Evolutionary conservation across 2,113 vertebrate genomes (phyloP), one percentile per base, ranked within the genome.

Genomic region (Carollia perspicillata): DNA sequence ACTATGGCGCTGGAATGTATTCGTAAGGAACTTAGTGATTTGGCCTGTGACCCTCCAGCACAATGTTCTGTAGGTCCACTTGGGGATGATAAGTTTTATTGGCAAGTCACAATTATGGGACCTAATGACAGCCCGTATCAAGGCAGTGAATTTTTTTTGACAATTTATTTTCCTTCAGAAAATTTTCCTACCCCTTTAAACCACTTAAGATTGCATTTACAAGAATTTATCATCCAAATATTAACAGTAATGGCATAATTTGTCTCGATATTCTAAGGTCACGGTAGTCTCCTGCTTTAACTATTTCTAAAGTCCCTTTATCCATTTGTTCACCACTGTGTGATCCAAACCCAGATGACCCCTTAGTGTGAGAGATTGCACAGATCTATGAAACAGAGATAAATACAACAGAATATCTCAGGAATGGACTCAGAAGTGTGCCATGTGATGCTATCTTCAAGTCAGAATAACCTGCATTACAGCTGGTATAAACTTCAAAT

Each of bases 211-310:
- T 99, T 98, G 99, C 99, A 97, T 99, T 99, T 99, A 99, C 99
- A 98, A 99, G 99, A 99, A 99, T 99, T 98, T 99, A 99, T 99
- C 99, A 99, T 99, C 99, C 99, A 98, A 99, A 99, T 98, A 99
- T 99, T 98, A 99, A 99, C 99, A 99, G 99, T 99, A 99, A 99
- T 96, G 99, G 99, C 99, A 99, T 99, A 99, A 99, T 99, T 99
- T 99, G 99, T 98, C 98, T 99, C 97, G 99, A 99, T 98, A 99
- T 99, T 98, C 98, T 99, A 99, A 99, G 99, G 98, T 99, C 99
- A 97, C 99, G 99, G 98, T 99, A 99, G 99, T 99, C 99, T 98
- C 99, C 99, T 97, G 99, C 99, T 95, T 98, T 99, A 99, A 99
- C 99, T 97, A 99, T 99, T 98, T 99, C 99, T 98, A 99, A 99